Base-by-base conservation (phyloP, 1,140 invertebrate genomes). In the Ips nitidus region DNA sequence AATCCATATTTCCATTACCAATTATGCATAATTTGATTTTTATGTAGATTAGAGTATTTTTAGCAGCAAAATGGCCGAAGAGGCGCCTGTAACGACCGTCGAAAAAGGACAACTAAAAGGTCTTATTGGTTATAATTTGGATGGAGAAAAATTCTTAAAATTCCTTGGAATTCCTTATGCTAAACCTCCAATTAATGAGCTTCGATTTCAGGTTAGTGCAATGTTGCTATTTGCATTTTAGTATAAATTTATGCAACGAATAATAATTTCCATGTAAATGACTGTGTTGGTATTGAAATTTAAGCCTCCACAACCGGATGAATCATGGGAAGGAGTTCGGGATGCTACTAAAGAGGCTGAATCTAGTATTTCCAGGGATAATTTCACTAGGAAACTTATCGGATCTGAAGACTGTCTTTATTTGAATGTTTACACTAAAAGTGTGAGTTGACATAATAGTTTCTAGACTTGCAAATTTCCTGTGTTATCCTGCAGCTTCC, bases 341-440 rank as follows among this genome's bases (percentile, higher is more conserved):
- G 82, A 89, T 66, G 86, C 87, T 0, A 82, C 79, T 0, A 71
- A 81, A 4, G 84, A 84, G 59, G 87, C 88, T 37, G 80, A 83
- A 0, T 75, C 80, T 1, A 86, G 84, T 52, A 80, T 82, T 1
- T 88, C 85, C 37, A 69, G 66, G 50, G 71, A 77, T 52, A 38
- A 73, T 39, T 8, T 76, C n/a, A 67, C 57, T 0, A 41, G 5
- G 8, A 58, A 65, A 43, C 40, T 69, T 7, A 40, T 37, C 22
- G 85, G 86, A 43, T 80, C 83, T 41, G 85, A 86, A 71, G 85
- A 86, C 71, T 86, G 85, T 69, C 75, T 86, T 2, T 86, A 81
- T 71, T 75, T 86, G 6, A 86, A 86, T 69, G 84, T 86, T 0
- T 86, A 85, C 67, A 84, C 85, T 7, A 82, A 81, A 4, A 85